Percentiles rank a stretch among this genome's conserved stretches.
phyloP scores from a whole-genome alignment of 2,888 invertebrate species.

The Campoletis raptor region DNA sequence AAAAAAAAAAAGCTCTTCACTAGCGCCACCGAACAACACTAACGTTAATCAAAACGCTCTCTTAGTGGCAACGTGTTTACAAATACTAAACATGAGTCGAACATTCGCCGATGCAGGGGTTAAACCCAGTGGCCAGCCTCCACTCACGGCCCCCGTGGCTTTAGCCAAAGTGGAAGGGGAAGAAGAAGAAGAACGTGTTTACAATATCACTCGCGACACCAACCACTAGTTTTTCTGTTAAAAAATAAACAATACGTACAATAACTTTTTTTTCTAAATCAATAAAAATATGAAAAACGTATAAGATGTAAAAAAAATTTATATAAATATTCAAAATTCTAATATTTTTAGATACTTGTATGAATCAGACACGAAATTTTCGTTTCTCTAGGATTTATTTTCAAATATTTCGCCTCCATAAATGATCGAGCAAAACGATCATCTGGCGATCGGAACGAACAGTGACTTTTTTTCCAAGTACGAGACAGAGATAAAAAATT shows the following conservation, averaged over 20 bases:
- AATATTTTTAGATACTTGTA: background rate
- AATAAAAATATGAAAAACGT: background rate
- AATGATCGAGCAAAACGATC: background rate
- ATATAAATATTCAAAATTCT: background rate
- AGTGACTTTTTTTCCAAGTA: background rate
- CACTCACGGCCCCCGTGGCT: too few species aligned
- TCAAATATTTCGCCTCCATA: background rate
- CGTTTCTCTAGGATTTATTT: background rate
- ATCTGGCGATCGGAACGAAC: background rate
- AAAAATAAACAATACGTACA: background rate
- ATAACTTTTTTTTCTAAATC: background rate
- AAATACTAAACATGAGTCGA: background rate
- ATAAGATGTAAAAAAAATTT: background rate
- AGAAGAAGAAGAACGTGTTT: too few species aligned
- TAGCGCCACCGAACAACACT: slow-evolving; percentile 29
- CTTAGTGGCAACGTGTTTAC: slow-evolving; percentile 1
- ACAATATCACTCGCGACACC: background rate
- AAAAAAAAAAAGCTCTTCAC: slow-evolving; percentile 18
- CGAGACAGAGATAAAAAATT: background rate
- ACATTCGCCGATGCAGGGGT: too few species aligned
- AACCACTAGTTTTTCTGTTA: slow-evolving; percentile 5
- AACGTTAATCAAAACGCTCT: slow-evolving; percentile 27
- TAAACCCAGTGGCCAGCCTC: too few species aligned
- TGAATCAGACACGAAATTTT: background rate
- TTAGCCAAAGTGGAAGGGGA: too few species aligned